Conservation (phyloP, 2,113 vertebrate species). For the Pseudorhombus dupliciocellatus region DNA sequence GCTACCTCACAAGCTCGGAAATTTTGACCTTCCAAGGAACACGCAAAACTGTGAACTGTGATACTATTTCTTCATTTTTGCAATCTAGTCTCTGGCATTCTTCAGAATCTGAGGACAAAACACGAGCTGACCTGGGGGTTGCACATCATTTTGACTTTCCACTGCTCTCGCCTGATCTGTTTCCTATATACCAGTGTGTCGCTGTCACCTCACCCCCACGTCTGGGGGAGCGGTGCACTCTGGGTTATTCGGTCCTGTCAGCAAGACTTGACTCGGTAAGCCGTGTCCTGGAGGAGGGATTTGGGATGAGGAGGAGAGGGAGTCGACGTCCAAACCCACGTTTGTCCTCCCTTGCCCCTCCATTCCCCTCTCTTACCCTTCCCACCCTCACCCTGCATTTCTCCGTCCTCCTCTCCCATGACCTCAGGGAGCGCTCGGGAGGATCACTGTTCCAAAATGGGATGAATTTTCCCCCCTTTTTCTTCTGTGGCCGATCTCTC, state of each 20-base stretch:
- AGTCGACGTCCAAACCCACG: constrained; percentile 45
- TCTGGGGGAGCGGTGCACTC: constrained; percentile 15
- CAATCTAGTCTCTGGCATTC: constrained; percentile 3
- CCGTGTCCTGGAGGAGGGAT: constrained; percentile 26
- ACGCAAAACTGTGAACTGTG: no score
- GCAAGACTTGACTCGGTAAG: constrained; percentile 15
- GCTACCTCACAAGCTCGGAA: background rate
- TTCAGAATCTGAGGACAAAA: constrained; percentile 13
- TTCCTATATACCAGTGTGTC: constrained; percentile 38
- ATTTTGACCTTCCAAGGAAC: background rate
- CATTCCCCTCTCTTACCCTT: constrained; percentile 16
- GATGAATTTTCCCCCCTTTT: constrained; percentile 18
- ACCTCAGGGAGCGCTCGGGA: constrained; percentile 60
- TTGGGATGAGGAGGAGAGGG: constrained; percentile 25
- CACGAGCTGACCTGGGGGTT: constrained; percentile 10
- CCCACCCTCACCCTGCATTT: background rate
- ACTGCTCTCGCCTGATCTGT: constrained; percentile 13
- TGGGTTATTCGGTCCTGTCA: constrained; percentile 47
- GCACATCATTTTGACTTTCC: constrained; percentile 16
- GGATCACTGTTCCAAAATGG: constrained; percentile 55
- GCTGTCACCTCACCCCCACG: constrained; percentile 3
- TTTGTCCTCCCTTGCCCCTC: constrained; percentile 49
- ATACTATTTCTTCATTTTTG: background rate
- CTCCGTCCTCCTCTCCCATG: constrained; percentile 62
- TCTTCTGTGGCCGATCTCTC: constrained; percentile 36